These are phyloP conservation scores for Lerista edwardsae DNA, from an alignment of 2,797 vertebrate genomes.

Conservation along the genomic window DNA sequence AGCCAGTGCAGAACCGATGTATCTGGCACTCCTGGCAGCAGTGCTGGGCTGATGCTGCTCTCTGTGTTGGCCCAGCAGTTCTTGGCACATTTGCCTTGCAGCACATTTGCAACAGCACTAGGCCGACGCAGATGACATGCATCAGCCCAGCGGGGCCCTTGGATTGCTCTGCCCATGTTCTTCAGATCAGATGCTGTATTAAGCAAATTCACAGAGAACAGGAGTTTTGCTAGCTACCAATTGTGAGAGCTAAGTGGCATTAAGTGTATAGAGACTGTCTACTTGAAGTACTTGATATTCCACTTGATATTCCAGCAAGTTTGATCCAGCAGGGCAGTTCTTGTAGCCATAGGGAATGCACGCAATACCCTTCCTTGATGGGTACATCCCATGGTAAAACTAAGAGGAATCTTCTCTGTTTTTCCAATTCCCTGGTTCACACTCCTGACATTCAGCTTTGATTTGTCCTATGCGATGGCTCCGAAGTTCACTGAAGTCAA, in stretches of 20 bases:
- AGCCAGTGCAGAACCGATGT: too few species aligned
- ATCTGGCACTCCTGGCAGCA: too few species aligned
- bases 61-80: too few species aligned
- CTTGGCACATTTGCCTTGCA: too few species aligned
- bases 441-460: not conserved
- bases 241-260: not conserved
- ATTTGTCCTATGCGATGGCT: not conserved
- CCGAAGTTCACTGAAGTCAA: not conserved
- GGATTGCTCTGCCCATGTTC: too few species aligned
- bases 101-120: too few species aligned
- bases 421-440: not conserved
- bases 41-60: too few species aligned
- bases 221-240: not conserved
- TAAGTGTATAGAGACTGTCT: not conserved
- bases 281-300: too few species aligned
- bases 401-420: not conserved
- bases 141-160: too few species aligned
- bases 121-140: too few species aligned
- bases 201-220: not conserved
- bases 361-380: not conserved
- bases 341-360: too few species aligned
- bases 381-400: not conserved
- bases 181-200: not conserved
- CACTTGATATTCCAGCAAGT: not conserved
- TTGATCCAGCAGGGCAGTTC: not conserved